Conservation (phyloP, 2,113 vertebrate genomes). For the zebrafish (Danio rerio) region GRCz12tu NC_133193.1:53625501-53626000, state of each 20-base stretch:
- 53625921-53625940: background rate
- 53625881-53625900: background rate
- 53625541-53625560: too few relatives aligned
- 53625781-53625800: conserved; percentile 10
- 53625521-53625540: too few relatives aligned
- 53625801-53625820: background rate
- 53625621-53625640: too few relatives aligned
- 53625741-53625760: background rate
- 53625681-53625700: too few relatives aligned
- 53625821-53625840: background rate
- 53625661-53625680: too few relatives aligned
- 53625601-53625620: too few relatives aligned
- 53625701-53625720: too few relatives aligned
- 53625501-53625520: too few relatives aligned
- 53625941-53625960: background rate
- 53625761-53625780: background rate
- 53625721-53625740: too few relatives aligned
- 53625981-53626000: background rate
- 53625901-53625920: background rate
- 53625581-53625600: too few relatives aligned
- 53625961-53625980: background rate
- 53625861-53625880: background rate
- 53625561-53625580: too few relatives aligned
- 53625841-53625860: background rate
- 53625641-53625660: too few relatives aligned